A percentile compares a stretch with the other conserved stretches of the same genome.
Evolutionary conservation across 2,888 invertebrate species (phyloP).

Genomic region (Bellardia bayeri): DNA sequence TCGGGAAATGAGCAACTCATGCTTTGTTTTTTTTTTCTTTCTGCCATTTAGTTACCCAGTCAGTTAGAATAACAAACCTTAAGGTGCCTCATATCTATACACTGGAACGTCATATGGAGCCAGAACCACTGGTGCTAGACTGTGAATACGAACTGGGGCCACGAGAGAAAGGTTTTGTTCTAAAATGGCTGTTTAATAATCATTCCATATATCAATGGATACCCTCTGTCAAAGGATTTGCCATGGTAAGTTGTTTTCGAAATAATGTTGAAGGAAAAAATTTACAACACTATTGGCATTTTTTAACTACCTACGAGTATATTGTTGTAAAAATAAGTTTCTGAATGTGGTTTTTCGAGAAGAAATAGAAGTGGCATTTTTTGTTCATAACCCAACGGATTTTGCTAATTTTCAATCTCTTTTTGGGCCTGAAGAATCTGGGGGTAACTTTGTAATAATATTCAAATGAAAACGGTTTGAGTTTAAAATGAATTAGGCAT

Average conservation of each 20-base stretch:
- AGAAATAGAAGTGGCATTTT: too few species aligned
- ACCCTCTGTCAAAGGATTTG: constrained; percentile 83
- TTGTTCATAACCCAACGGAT: too few species aligned
- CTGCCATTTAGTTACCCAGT: constrained; percentile 79
- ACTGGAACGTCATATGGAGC: constrained; percentile 82
- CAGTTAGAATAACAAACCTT: constrained; percentile 83
- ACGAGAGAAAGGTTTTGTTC: constrained; percentile 83
- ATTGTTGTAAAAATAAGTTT: too few species aligned
- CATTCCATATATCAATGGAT: constrained; percentile 84
- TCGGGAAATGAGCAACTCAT: background rate
- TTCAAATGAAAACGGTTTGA: too few species aligned
- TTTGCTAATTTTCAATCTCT: too few species aligned
- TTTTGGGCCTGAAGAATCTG: too few species aligned
- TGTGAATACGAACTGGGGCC: constrained; percentile 83
- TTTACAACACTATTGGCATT: too few species aligned
- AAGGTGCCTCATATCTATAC: constrained; percentile 84
- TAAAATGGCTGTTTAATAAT: constrained; percentile 84
- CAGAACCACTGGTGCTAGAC: constrained; percentile 83
- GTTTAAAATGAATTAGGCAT: background rate
- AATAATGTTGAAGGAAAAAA: too few species aligned
- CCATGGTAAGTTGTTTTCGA: constrained; percentile 80
- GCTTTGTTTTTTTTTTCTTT: background rate
- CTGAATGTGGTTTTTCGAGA: too few species aligned
- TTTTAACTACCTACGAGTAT: too few species aligned
- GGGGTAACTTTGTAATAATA: too few species aligned